Conservation (phyloP, 2,888 invertebrate genomes). For the Eupithecia subfuscata region DNA sequence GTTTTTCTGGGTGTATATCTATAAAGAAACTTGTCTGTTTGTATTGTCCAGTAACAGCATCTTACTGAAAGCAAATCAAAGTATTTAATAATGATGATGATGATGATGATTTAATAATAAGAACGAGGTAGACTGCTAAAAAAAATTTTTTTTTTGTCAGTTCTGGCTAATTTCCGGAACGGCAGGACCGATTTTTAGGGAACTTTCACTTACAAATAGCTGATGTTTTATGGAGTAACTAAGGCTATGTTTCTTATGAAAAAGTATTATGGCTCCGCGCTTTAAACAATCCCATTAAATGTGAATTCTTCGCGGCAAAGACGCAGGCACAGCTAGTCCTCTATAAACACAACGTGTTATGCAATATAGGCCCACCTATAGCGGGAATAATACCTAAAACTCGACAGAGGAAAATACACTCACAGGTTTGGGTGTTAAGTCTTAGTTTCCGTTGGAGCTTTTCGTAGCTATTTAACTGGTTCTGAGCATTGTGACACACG, state of each 20-base stretch:
- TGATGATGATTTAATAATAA: too few relatives aligned
- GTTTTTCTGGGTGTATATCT: conserved; percentile 12
- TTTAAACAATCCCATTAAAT: not conserved
- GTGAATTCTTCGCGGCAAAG: not conserved
- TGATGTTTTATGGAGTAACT: not conserved
- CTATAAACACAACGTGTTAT: conserved; percentile 60
- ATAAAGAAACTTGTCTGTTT: not conserved
- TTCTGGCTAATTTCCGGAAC: not conserved
- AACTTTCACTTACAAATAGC: not conserved
- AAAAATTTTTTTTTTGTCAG: not conserved
- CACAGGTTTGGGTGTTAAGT: conserved; percentile 39
- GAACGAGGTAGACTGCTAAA: too few relatives aligned
- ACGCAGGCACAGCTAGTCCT: conserved; percentile 16
- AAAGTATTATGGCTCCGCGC: not conserved
- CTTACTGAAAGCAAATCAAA: not conserved
- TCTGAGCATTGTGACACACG: conserved; percentile 55
- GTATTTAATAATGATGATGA: not conserved
- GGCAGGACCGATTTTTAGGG: not conserved
- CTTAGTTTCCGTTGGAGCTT: conserved; percentile 24
- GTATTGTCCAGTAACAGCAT: not conserved
- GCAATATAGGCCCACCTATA: conserved; percentile 58
- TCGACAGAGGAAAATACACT: conserved; percentile 40
- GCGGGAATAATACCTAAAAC: conserved; percentile 46
- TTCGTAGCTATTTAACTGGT: conserved; percentile 51
- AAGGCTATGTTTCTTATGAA: not conserved